Conservation (phyloP, 2,113 vertebrate genomes). For the Chaetops frenatus region DNA sequence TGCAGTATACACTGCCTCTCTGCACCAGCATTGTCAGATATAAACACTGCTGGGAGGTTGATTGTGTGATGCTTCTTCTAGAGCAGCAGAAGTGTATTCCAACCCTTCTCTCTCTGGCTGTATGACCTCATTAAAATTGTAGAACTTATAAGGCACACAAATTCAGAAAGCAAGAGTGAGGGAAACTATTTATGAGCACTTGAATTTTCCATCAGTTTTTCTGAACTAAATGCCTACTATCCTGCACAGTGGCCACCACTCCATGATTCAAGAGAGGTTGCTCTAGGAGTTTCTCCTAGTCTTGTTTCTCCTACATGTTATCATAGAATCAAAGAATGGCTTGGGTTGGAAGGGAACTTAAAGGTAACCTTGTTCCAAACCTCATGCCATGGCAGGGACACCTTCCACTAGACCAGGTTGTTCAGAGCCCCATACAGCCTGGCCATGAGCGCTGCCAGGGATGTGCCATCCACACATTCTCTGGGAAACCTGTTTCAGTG, state of each 20-base stretch:
- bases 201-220: background rate
- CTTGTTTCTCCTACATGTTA: background rate
- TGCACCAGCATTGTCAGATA: background rate
- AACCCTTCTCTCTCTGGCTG: background rate
- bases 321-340: background rate
- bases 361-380: background rate
- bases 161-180: background rate
- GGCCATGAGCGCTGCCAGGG: too few relatives aligned
- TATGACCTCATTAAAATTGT: background rate
- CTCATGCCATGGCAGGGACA: background rate
- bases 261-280: background rate
- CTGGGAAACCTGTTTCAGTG: background rate
- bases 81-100: background rate
- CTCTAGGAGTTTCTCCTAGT: background rate
- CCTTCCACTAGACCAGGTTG: background rate
- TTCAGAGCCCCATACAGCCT: background rate
- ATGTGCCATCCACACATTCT: too few relatives aligned
- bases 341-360: background rate
- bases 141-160: background rate
- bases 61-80: background rate
- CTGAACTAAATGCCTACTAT: background rate
- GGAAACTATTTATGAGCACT: background rate
- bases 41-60: rapidly evolving
- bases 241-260: background rate
- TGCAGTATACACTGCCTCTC: background rate